Evolutionary conservation across 2,888 invertebrate species (phyloP).

Genomic region (Epinotia nisella): DNA sequence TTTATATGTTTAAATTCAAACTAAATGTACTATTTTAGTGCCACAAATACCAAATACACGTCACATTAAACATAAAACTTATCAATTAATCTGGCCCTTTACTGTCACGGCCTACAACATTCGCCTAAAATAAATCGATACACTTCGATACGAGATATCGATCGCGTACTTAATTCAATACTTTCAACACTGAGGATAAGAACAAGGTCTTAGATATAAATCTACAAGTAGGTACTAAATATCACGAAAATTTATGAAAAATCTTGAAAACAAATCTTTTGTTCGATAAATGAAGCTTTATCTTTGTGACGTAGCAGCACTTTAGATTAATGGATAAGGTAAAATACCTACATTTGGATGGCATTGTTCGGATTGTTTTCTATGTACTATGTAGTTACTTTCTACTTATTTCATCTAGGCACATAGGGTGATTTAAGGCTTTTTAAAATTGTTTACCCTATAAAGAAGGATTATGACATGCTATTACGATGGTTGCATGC

Average conservation of each 20-base stretch:
- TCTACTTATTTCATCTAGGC: no score
- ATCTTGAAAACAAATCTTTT: conserved; percentile 50
- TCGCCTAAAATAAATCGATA: conserved; percentile 31
- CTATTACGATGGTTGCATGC: no score
- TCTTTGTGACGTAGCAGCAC: conserved; percentile 37
- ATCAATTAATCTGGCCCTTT: conserved; percentile 39
- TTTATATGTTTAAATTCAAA: background rate
- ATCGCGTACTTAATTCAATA: conserved; percentile 37
- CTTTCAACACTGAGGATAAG: conserved; percentile 40
- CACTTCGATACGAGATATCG: conserved; percentile 34
- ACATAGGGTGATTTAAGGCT: no score
- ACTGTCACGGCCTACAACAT: conserved; percentile 35
- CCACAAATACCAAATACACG: conserved; percentile 21
- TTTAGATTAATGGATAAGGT: conserved; percentile 38
- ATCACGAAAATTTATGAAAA: conserved; percentile 44
- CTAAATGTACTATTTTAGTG: background rate
- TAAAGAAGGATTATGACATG: no score
- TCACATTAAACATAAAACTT: conserved; percentile 17
- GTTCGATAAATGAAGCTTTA: conserved; percentile 29
- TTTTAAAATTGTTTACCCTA: no score
- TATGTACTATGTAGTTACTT: no score
- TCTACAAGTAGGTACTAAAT: conserved; percentile 45
- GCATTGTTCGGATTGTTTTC: background rate
- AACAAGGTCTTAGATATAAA: conserved; percentile 45
- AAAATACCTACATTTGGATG: background rate